Evolutionary conservation across 2,888 invertebrate genomes (phyloP), one percentile per base, ranked within the genome.

Genomic region (Tyria jacobaeae): DNA sequence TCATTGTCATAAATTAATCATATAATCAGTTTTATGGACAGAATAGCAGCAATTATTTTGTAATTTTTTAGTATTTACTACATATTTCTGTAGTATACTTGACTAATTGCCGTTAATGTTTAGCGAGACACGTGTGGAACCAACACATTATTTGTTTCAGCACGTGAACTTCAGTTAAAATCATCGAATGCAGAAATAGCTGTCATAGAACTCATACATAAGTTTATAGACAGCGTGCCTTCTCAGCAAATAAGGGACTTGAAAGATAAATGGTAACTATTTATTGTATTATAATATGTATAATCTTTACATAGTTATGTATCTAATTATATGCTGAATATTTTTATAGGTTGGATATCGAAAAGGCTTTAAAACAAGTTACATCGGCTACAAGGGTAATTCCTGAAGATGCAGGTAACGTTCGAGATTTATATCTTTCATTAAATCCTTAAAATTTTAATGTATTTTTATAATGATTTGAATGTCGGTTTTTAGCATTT

Each of bases 181-280:
- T 94, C 93, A 0, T 90, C 86, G 85, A 94, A 92, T 66, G 96
- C 96, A 31, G 97, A 97, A 89, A 95, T 95, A 66, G 96, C 97
- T 34, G 97, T 97, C 0, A 95, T 96, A 48, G 96, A 96, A 74
- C 94, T 98, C 37, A 96, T 97, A 31, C 95, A 97, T 72, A 96
- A 96, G 88, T 97, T 97, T 79, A 90, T 97, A 64, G 94, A 94
- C 34, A 94, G 95, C 37, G 95, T 96, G 57, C 95, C 91, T 65
- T 95, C 95, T 66, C 95, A 94, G 65, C 94, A 89, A 73, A 94
- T 95, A 60, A 92, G 94, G 71, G 94, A 91, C 78, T 87, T 94
- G 60, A 96, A 95, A 82, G 95, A 94, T 83, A 94, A 94, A 66
- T 96, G 95, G 96, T 91, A 82, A 78, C 9, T 48, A 24, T 1